Evolutionary conservation across 2,113 vertebrate species (phyloP).

Genomic region (Solenodon paradoxus): DNA sequence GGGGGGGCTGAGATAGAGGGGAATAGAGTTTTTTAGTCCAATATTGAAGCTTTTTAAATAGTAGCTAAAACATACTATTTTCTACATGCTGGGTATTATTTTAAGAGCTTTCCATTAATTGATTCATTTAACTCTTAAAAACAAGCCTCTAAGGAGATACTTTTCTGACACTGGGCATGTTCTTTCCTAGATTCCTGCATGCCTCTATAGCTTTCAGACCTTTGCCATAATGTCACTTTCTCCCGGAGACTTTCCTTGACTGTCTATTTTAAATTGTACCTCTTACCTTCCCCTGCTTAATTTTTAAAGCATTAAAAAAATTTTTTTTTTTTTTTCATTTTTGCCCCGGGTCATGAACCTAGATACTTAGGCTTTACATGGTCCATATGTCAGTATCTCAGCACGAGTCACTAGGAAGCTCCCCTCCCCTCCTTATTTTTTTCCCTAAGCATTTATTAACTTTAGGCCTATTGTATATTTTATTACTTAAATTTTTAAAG

Average conservation of each 20-base stretch:
- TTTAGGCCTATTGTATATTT: neutral
- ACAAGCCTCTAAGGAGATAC: neutral
- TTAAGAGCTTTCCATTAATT: neutral
- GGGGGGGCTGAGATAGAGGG: neutral
- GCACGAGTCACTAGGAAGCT: too few species aligned
- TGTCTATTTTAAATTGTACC: neutral
- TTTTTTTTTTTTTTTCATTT: too few species aligned
- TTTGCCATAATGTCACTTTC: neutral
- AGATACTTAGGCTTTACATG: too few species aligned
- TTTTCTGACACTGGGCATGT: neutral
- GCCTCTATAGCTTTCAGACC: neutral
- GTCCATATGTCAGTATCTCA: too few species aligned
- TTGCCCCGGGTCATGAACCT: too few species aligned
- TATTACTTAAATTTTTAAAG: neutral
- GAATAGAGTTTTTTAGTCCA: neutral
- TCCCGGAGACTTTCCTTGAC: neutral
- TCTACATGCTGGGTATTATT: neutral
- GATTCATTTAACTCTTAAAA: neutral
- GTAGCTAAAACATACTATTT: neutral
- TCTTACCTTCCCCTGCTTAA: neutral
- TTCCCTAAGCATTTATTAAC: neutral
- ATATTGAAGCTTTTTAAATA: neutral
- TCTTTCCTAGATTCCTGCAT: neutral
- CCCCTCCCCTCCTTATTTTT: neutral
- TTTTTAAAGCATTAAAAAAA: too few species aligned